Conservation (phyloP, 23 tunicate species). For the Phallusia fumigata region DNA sequence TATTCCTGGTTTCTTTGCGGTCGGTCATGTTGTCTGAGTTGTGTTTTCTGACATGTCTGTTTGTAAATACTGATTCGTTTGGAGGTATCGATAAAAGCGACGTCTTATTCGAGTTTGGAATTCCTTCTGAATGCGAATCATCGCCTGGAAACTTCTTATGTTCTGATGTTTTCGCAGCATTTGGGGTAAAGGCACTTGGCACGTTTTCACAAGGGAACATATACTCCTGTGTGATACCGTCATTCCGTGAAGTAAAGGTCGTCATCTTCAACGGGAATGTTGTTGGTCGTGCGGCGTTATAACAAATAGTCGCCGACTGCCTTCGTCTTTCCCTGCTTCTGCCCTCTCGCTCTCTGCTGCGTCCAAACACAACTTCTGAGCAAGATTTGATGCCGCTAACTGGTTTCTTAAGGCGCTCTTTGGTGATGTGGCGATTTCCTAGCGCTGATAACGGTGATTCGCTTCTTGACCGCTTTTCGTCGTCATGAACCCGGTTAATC, state of each 20-base stretch:
- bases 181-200: background rate
- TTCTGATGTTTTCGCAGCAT: background rate
- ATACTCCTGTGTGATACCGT: background rate
- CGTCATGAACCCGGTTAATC: background rate
- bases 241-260: background rate
- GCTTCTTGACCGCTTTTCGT: background rate
- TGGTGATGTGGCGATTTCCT: too few species aligned
- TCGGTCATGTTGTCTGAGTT: too few species aligned
- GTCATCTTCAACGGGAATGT: background rate
- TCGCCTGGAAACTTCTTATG: background rate
- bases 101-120: background rate
- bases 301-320: background rate
- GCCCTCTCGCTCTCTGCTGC: background rate
- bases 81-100: background rate
- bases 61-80: too few species aligned
- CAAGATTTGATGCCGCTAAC: background rate
- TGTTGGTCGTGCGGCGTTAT: background rate
- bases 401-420: background rate
- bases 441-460: background rate
- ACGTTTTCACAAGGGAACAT: background rate
- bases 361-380: background rate
- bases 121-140: background rate
- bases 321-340: background rate
- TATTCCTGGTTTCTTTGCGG: background rate
- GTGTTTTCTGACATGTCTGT: too few species aligned